phyloP scores from a whole-genome alignment of 2,888 invertebrate species.

The Neuroscelio doddi region DNA sequence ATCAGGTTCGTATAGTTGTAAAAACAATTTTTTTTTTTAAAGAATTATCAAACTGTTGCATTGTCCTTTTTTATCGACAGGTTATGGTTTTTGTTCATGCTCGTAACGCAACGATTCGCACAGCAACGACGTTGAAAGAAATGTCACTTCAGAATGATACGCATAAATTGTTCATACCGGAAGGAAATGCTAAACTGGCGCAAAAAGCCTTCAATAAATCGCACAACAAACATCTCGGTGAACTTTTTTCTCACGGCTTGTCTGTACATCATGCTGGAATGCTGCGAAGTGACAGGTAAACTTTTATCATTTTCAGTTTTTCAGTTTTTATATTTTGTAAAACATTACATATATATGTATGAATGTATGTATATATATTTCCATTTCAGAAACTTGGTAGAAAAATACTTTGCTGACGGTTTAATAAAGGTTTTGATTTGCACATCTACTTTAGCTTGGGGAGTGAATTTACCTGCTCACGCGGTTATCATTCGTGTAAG shows the following conservation, averaged over 20 bases:
- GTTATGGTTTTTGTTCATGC: slow-evolving; percentile 99
- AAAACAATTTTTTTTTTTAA: slow-evolving; percentile 7
- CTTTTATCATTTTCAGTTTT: too few species aligned
- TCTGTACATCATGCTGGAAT: slow-evolving; percentile 98
- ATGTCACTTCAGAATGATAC: slow-evolving; percentile 85
- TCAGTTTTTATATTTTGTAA: too few species aligned
- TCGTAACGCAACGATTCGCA: slow-evolving; percentile 93
- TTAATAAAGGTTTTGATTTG: slow-evolving; percentile 92
- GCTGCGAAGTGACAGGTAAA: slow-evolving; percentile 87
- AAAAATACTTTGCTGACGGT: slow-evolving; percentile 92
- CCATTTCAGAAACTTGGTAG: slow-evolving; percentile 86
- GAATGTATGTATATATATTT: too few species aligned
- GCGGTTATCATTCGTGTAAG: slow-evolving; percentile 94
- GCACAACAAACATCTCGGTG: slow-evolving; percentile 86
- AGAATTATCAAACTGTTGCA: neutral
- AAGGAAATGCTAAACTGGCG: slow-evolving; percentile 79
- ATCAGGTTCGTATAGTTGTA: slow-evolving; percentile 78
- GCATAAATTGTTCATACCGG: slow-evolving; percentile 80
- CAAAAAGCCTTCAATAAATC: slow-evolving; percentile 81
- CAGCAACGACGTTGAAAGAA: slow-evolving; percentile 89
- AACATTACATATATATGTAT: neutral
- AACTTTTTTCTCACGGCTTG: slow-evolving; percentile 90
- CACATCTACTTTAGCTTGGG: slow-evolving; percentile 99
- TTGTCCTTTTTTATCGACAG: too few species aligned
- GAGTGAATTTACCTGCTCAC: slow-evolving; percentile 98